These are phyloP conservation scores for Drepana arcuata DNA, from an alignment of 1,140 invertebrate genomes.

Conservation along the genomic window DNA sequence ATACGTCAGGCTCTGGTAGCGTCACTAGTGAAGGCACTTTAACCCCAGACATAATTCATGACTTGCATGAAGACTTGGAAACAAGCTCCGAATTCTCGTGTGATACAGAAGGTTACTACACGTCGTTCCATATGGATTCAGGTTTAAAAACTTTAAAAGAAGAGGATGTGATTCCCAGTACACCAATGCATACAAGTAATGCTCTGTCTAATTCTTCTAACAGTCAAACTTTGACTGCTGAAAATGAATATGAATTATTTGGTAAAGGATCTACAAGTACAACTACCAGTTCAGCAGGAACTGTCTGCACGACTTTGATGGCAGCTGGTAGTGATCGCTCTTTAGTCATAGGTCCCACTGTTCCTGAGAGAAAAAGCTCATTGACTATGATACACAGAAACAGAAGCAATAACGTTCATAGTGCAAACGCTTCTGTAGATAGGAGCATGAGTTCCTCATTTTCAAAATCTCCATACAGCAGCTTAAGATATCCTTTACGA, in stretches of 20 bases:
- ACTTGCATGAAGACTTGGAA: slow-evolving; percentile 87
- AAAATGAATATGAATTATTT: slow-evolving; percentile 92
- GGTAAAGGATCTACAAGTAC: slow-evolving; percentile 91
- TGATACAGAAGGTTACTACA: slow-evolving; percentile 97
- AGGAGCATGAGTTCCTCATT: slow-evolving; percentile 61
- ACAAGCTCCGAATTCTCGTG: slow-evolving; percentile 95
- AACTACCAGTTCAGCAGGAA: slow-evolving; percentile 90
- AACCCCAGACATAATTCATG: slow-evolving; percentile 84
- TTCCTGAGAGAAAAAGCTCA: slow-evolving; percentile 84
- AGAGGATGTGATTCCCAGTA: slow-evolving; percentile 78
- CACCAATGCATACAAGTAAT: slow-evolving; percentile 76
- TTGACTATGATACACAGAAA: slow-evolving; percentile 70
- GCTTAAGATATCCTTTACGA: slow-evolving; percentile 70
- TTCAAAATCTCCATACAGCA: slow-evolving; percentile 67
- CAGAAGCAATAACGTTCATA: slow-evolving; percentile 55
- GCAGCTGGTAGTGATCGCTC: slow-evolving; percentile 74
- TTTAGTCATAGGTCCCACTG: slow-evolving; percentile 76
- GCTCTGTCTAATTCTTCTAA: slow-evolving; percentile 75
- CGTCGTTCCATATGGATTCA: slow-evolving; percentile 96
- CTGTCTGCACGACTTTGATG: slow-evolving; percentile 86
- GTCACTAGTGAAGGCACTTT: slow-evolving; percentile 88
- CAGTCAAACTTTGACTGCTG: slow-evolving; percentile 76
- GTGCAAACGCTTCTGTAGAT: slow-evolving; percentile 73
- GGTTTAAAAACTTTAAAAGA: slow-evolving; percentile 89
- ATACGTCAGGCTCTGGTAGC: slow-evolving; percentile 85